Conservation (phyloP, 2,888 invertebrate species). For the Chouioia cunea region DNA sequence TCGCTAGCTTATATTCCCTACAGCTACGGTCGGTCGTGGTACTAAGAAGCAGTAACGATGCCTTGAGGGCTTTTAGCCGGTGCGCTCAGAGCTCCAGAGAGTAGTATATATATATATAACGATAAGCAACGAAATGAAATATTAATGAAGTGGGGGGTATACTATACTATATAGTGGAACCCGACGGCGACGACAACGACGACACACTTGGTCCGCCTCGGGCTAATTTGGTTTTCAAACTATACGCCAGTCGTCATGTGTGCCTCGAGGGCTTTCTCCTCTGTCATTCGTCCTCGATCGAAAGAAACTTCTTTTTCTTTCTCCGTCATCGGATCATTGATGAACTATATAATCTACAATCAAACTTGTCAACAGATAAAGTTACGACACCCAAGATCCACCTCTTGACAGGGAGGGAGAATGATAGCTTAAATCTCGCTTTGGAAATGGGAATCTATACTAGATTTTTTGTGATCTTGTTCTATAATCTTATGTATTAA, state of each 20-base stretch:
- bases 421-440: too few relatives aligned
- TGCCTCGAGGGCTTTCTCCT: not conserved
- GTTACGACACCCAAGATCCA: too few relatives aligned
- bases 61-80: slow-evolving; percentile 54
- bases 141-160: slow-evolving; percentile 66
- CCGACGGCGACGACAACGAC: not conserved
- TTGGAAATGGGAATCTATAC: too few relatives aligned
- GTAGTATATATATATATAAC: slow-evolving; percentile 55
- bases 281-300: too few relatives aligned
- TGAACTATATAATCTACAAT: too few relatives aligned
- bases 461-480: too few relatives aligned
- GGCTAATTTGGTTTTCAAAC: slow-evolving; percentile 43
- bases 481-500: too few relatives aligned
- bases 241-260: slow-evolving; percentile 6
- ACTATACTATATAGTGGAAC: slow-evolving; percentile 3
- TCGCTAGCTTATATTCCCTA: slow-evolving; percentile 24
- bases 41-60: slow-evolving; percentile 66
- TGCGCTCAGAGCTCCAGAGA: slow-evolving; percentile 43
- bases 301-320: not conserved
- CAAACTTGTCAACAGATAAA: too few relatives aligned
- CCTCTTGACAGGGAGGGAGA: too few relatives aligned
- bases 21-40: slow-evolving; percentile 47
- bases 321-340: not conserved
- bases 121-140: slow-evolving; percentile 69
- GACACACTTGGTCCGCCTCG: slow-evolving; percentile 5